Evolutionary conservation across 2,113 vertebrate genomes (phyloP).

Genomic region (Potamarius usumacintae): DNA sequence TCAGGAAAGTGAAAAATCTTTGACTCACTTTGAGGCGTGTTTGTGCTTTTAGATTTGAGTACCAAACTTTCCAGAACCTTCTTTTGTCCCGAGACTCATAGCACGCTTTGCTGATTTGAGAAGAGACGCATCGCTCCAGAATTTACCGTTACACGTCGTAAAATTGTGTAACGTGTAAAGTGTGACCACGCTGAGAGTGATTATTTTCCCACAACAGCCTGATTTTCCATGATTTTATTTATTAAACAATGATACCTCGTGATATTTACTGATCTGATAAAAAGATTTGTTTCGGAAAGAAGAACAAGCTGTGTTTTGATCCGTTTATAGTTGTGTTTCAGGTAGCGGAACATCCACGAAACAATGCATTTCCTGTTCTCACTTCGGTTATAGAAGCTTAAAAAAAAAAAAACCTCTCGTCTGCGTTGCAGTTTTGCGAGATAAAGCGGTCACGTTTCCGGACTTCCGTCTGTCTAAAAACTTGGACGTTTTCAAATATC

Average conservation of each 20-base stretch:
- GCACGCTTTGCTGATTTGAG: not conserved
- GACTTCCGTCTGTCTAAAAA: no score
- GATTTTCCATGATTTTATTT: not conserved
- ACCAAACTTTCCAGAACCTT: not conserved
- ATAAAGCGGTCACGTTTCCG: no score
- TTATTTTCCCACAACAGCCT: not conserved
- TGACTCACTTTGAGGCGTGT: not conserved
- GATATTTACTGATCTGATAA: not conserved
- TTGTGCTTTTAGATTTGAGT: not conserved
- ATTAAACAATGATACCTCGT: not conserved
- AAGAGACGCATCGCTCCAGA: not conserved
- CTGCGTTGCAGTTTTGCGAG: no score
- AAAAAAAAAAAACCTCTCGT: not conserved
- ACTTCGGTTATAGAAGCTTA: not conserved
- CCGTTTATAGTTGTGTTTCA: not conserved
- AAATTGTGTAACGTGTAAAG: no score
- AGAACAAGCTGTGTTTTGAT: not conserved
- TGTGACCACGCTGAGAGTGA: not conserved
- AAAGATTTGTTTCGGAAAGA: not conserved
- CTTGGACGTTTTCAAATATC: no score
- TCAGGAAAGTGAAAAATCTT: conserved; percentile 6
- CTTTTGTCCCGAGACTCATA: not conserved
- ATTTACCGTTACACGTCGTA: not conserved
- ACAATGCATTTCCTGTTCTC: not conserved
- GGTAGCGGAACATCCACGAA: not conserved